Conservation (phyloP, 2,888 invertebrate genomes). For the Acholoe squamosa region DNA sequence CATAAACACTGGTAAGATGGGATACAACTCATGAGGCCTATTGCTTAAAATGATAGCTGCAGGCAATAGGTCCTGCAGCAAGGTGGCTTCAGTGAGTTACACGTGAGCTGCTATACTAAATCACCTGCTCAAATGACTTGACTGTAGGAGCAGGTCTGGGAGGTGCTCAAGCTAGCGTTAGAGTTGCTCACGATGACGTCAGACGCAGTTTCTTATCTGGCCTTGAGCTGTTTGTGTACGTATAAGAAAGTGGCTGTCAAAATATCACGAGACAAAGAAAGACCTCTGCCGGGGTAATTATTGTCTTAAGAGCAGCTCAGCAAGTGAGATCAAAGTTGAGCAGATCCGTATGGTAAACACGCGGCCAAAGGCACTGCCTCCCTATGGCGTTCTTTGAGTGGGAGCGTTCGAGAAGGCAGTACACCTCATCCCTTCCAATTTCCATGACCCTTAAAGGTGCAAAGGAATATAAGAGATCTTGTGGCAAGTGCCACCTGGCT, state of each 20-base stretch:
- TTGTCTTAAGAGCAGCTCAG: slow-evolving; percentile 45
- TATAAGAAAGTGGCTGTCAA: slow-evolving; percentile 48
- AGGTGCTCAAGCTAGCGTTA: background rate
- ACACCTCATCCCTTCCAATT: background rate
- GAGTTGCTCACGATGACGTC: background rate
- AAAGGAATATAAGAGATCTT: background rate
- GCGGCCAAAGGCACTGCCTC: background rate
- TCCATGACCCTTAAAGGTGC: background rate
- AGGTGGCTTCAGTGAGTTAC: background rate
- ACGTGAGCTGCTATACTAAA: background rate
- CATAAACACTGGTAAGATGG: too few species aligned
- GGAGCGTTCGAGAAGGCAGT: background rate
- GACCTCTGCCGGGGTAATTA: slow-evolving; percentile 35
- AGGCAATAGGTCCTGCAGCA: background rate
- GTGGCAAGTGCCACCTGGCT: too few species aligned
- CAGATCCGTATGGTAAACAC: slow-evolving; percentile 51
- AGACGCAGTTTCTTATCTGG: background rate
- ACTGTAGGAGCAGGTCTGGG: background rate
- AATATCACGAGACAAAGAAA: slow-evolving; percentile 53
- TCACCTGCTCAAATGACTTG: background rate
- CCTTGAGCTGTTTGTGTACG: slow-evolving; percentile 32
- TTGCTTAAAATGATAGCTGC: too few species aligned
- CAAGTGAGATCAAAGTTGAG: slow-evolving; percentile 45
- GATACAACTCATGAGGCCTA: too few species aligned
- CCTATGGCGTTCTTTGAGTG: background rate